These are phyloP conservation scores for Hippocampus barbouri DNA, from an alignment of 2,113 vertebrate genomes.

Conservation along the genomic window DNA sequence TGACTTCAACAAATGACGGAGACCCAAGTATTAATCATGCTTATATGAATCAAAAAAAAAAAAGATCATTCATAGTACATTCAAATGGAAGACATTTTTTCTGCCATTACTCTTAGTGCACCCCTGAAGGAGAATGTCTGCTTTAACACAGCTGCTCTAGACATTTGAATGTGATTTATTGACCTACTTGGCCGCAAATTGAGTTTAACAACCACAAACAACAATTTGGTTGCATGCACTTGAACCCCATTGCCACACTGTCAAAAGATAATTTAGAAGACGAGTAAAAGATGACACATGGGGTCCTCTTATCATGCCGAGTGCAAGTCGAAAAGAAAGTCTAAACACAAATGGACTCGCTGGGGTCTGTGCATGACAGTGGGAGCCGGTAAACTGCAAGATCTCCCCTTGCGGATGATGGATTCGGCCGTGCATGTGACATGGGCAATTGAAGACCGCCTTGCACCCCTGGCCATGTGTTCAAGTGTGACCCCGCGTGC, in stretches of 20 bases:
- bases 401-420: no score
- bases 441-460: no score
- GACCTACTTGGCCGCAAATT: not conserved
- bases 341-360: no score
- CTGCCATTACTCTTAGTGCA: not conserved
- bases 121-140: not conserved
- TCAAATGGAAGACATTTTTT: not conserved
- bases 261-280: constrained; percentile 28
- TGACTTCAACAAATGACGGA: not conserved
- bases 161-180: not conserved
- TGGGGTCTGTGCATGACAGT: no score
- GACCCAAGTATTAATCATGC: not conserved
- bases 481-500: no score
- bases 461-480: no score
- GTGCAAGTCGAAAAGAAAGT: no score
- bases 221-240: not conserved
- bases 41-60: no score
- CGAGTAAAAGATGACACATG: constrained; percentile 56
- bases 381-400: not conserved
- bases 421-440: no score
- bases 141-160: not conserved
- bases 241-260: not conserved
- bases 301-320: no score
- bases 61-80: no score
- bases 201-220: not conserved